Conservation (phyloP, 2,888 invertebrate genomes). For the Cetonia aurata region DNA sequence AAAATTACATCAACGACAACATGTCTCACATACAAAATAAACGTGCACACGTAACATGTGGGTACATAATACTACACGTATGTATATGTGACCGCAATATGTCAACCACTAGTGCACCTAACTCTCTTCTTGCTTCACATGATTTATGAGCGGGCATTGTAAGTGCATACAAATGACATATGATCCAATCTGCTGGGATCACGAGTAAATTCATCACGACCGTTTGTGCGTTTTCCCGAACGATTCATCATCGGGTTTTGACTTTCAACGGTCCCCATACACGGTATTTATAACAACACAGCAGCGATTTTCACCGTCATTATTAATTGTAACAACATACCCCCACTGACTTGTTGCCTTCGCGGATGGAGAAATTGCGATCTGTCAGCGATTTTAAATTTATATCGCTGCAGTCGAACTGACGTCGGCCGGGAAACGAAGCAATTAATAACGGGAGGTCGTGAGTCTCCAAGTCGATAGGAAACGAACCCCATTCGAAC, state of each 20-base stretch:
- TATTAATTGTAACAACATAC: conserved; percentile 35
- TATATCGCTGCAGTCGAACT: conserved; percentile 11
- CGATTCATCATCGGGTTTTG: conserved; percentile 29
- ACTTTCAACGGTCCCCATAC: conserved; percentile 20
- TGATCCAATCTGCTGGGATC: conserved; percentile 6
- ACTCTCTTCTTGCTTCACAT: conserved; percentile 2
- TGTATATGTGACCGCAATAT: no score
- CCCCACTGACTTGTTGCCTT: conserved; percentile 16
- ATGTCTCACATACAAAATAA: no score
- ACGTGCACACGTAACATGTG: no score
- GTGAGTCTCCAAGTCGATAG: conserved; percentile 8
- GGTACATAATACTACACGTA: no score
- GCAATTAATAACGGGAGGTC: conserved; percentile 27
- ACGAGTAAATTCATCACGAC: conserved; percentile 11
- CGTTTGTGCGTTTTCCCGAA: conserved; percentile 22
- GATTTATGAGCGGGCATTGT: conserved; percentile 9
- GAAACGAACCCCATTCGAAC: conserved; percentile 1
- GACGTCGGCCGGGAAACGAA: conserved; percentile 23
- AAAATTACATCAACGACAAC: no score
- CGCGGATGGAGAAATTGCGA: conserved; percentile 28
- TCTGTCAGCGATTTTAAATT: conserved; percentile 35
- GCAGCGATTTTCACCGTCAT: conserved; percentile 22
- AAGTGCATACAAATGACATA: conserved; percentile 18
- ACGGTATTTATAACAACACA: conserved; percentile 14
- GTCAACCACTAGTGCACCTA: not conserved